Conservation (phyloP, 1,140 invertebrate genomes). For the Drosophila albomicans region DNA sequence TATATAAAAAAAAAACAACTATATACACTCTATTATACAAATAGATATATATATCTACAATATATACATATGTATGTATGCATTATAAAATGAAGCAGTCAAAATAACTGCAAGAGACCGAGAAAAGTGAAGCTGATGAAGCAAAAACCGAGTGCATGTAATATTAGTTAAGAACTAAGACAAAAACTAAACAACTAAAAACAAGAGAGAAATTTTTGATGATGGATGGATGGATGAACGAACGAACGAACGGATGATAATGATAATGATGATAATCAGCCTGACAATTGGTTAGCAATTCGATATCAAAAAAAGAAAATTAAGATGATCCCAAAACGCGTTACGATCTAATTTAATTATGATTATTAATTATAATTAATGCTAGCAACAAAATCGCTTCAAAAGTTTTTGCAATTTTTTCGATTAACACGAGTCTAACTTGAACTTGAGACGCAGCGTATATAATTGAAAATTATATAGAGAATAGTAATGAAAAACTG, state of each 20-base stretch:
- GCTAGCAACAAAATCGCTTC: slow-evolving; percentile 69
- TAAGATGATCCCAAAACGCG: slow-evolving; percentile 25
- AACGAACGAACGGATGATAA: neutral
- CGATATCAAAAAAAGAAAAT: slow-evolving; percentile 51
- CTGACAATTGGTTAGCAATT: slow-evolving; percentile 56
- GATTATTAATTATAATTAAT: slow-evolving; percentile 42
- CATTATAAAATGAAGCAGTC: slow-evolving; percentile 49
- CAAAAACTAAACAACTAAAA: slow-evolving; percentile 44
- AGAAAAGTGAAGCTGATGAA: slow-evolving; percentile 23
- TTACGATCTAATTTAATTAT: slow-evolving; percentile 44
- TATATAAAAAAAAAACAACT: slow-evolving; percentile 54
- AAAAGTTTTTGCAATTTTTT: slow-evolving; percentile 69
- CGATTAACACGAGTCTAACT: slow-evolving; percentile 64
- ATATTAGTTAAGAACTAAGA: slow-evolving; percentile 81
- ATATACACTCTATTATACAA: slow-evolving; percentile 66
- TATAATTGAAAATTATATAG: slow-evolving; percentile 79
- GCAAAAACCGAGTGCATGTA: slow-evolving; percentile 56
- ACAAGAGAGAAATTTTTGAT: slow-evolving; percentile 4
- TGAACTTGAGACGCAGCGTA: slow-evolving; percentile 54
- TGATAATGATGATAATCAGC: slow-evolving; percentile 25
- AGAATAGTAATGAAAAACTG: slow-evolving; percentile 37
- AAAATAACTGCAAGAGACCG: slow-evolving; percentile 43
- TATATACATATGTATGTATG: slow-evolving; percentile 37
- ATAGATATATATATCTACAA: slow-evolving; percentile 41
- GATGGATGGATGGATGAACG: slow-evolving; percentile 14